Percentiles rank a stretch among this genome's conserved stretches.
Conservation (phyloP, 35 echinoderm and acorn worm species). For the Heliocidaris tuberculata region DNA sequence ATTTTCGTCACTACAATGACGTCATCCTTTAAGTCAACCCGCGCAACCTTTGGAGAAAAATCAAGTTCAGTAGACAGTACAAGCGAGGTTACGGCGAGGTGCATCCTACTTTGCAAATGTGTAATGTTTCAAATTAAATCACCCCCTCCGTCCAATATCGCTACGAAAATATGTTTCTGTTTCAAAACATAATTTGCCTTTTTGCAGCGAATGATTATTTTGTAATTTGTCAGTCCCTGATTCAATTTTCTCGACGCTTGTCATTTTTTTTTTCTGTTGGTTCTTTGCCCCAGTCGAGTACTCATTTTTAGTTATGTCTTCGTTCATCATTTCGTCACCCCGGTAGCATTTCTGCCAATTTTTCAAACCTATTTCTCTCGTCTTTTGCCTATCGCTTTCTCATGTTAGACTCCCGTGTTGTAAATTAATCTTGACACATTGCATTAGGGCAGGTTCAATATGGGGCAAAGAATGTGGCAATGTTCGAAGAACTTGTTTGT, state of each 20-base stretch:
- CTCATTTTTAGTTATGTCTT: conserved; percentile 11
- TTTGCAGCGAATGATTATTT: conserved; percentile 52
- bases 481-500: conserved; percentile 42
- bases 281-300: neutral
- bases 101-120: conserved; percentile 46
- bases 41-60: neutral
- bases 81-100: neutral
- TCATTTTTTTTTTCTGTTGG: conserved; percentile 14
- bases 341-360: neutral
- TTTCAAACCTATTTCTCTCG: neutral
- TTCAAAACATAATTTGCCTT: conserved; percentile 51
- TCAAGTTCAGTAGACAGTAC: neutral
- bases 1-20: conserved; percentile 12
- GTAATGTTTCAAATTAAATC: conserved; percentile 51
- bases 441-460: conserved; percentile 40
- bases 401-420: conserved; percentile 34
- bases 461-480: conserved; percentile 31
- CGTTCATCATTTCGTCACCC: neutral
- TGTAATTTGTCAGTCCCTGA: conserved; percentile 47
- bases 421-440: conserved; percentile 44
- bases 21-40: conserved; percentile 19
- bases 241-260: conserved; percentile 37
- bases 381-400: conserved; percentile 28
- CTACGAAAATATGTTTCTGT: conserved; percentile 51
- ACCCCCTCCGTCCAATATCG: conserved; percentile 32